phyloP scores from a whole-genome alignment of 2,888 invertebrate species.

The Drosophila tripunctata region DNA sequence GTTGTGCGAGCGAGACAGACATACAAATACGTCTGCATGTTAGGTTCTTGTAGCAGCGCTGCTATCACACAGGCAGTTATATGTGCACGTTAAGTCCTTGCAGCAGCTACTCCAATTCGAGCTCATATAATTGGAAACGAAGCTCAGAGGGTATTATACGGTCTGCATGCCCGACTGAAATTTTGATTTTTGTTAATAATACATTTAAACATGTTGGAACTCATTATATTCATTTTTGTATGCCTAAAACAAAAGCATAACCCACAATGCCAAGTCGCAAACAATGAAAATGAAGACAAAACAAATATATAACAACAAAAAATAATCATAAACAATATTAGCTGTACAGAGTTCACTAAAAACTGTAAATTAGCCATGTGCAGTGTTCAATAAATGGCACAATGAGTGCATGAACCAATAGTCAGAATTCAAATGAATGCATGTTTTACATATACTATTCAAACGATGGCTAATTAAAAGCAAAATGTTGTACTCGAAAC shows the following conservation, averaged over 20 bases:
- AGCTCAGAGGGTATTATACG: no score
- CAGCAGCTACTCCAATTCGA: no score
- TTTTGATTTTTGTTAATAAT: no score
- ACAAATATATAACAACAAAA: not conserved
- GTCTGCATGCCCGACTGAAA: no score
- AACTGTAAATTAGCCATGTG: constrained; percentile 35
- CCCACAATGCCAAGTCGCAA: constrained; percentile 5
- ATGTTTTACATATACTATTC: constrained; percentile 27
- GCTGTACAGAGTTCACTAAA: constrained; percentile 9
- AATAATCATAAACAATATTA: constrained; percentile 10
- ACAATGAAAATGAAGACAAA: constrained; percentile 7
- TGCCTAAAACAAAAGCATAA: constrained; percentile 11
- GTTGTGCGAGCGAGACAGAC: no score
- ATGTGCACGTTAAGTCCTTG: no score
- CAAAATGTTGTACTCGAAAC: constrained; percentile 36
- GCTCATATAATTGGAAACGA: no score
- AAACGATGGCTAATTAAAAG: constrained; percentile 66
- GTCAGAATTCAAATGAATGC: constrained; percentile 10
- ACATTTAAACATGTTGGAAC: no score
- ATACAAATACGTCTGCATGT: no score
- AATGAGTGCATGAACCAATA: constrained; percentile 8
- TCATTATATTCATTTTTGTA: constrained; percentile 9
- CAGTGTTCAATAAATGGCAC: constrained; percentile 29
- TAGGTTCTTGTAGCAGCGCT: no score
- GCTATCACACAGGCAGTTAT: no score